phyloP scores from a whole-genome alignment of 2,888 invertebrate genomes.

The Nyleta sp. region DNA sequence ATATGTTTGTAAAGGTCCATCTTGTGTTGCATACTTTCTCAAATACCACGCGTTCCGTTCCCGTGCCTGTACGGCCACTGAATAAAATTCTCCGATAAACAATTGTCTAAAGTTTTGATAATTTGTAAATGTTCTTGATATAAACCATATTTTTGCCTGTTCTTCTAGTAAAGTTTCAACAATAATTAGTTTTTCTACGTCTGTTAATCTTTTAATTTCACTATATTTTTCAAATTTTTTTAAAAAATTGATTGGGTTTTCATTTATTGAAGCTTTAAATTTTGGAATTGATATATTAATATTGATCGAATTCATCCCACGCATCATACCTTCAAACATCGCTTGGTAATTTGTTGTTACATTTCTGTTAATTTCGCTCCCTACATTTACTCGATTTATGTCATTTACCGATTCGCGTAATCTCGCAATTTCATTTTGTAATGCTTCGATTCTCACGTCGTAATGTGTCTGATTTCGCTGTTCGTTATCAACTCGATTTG shows the following conservation, averaged over 20 bases:
- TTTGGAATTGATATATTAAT: slow-evolving; percentile 31
- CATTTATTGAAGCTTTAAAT: background rate
- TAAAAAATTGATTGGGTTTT: slow-evolving; percentile 41
- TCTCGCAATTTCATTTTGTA: too few relatives aligned
- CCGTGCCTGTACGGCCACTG: slow-evolving; percentile 24
- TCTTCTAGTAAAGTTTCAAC: background rate
- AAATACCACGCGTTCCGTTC: slow-evolving; percentile 18
- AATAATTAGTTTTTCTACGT: background rate
- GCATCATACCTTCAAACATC: slow-evolving; percentile 7
- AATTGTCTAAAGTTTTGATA: slow-evolving; percentile 7
- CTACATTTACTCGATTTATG: too few relatives aligned
- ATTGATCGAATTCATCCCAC: slow-evolving; percentile 17
- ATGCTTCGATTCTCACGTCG: too few relatives aligned
- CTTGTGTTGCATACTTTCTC: background rate
- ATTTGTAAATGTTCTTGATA: background rate
- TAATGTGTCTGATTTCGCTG: too few relatives aligned
- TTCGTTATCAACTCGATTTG: too few relatives aligned
- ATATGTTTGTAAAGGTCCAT: slow-evolving; percentile 35
- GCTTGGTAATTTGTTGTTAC: too few relatives aligned
- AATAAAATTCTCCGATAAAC: slow-evolving; percentile 43
- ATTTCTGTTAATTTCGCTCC: too few relatives aligned
- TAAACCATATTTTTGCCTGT: slow-evolving; percentile 21
- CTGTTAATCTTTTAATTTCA: slow-evolving; percentile 19
- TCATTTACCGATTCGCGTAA: too few relatives aligned
- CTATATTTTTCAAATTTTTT: slow-evolving; percentile 34